Evolutionary conservation across 2,113 vertebrate species (phyloP).

Genomic region (Ammodytes marinus): DNA sequence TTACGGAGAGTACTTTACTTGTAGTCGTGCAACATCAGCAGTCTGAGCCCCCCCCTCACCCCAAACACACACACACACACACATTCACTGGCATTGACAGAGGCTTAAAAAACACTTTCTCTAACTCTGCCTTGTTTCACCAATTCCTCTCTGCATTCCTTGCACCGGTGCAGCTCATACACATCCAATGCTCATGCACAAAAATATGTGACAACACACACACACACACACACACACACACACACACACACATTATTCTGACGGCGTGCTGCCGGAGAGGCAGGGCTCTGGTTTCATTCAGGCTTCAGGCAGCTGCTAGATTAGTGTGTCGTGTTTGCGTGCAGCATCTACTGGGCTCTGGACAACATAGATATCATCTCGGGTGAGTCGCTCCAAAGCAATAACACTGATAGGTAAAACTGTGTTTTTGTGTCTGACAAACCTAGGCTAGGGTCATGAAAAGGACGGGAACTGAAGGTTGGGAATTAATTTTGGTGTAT

Average conservation of each 20-base stretch:
- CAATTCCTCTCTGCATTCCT: constrained; percentile 70
- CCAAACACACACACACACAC: constrained; percentile 10
- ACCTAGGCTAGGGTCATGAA: constrained; percentile 22
- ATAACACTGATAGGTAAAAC: constrained; percentile 41
- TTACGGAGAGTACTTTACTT: constrained; percentile 65
- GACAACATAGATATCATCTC: constrained; percentile 70
- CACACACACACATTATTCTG: constrained; percentile 63
- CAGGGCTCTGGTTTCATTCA: constrained; percentile 84
- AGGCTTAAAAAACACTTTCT: constrained; percentile 63
- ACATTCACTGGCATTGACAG: constrained; percentile 21
- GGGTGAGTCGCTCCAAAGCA: constrained; percentile 69
- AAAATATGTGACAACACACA: constrained; percentile 37
- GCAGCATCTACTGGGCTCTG: constrained; percentile 60
- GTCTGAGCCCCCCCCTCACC: constrained; percentile 49
- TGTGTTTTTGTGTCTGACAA: constrained; percentile 29
- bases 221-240: constrained; percentile 19
- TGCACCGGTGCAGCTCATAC: constrained; percentile 57
- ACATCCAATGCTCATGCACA: constrained; percentile 51
- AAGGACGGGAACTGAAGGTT: constrained; percentile 4
- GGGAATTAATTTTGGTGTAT: not conserved
- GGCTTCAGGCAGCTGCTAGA: constrained; percentile 74
- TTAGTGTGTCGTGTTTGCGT: constrained; percentile 73
- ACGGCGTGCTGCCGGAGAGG: constrained; percentile 70
- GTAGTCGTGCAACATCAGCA: constrained; percentile 73
- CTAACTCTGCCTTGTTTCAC: constrained; percentile 71